Evolutionary conservation across 2,888 invertebrate species (phyloP), one percentile per base, ranked within the genome.

Genomic region (Omphaloscelis lunosa): DNA sequence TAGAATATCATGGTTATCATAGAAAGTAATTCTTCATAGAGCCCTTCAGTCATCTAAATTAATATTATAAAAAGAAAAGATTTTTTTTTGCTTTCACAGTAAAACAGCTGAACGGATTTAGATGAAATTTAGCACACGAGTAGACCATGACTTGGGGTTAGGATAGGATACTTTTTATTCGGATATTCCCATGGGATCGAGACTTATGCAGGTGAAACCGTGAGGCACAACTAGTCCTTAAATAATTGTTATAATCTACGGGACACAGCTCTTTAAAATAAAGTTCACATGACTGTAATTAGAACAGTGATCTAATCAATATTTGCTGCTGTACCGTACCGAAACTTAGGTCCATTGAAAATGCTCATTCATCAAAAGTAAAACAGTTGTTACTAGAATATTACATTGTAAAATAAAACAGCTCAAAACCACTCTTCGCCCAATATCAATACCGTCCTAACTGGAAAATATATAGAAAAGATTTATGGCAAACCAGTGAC

Each of bases 401-500:
- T 34, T 2, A 39, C 15, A 23, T 56, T 39, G 68, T 2, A n/a
- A 34, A 56, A 9, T 8, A 23, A 41, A 56, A 59, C 34, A 59
- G 59, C 15, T 27, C 41, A 6, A 65, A 78, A 65, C 41, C 9
- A 12, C 9, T 58, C 15, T 65, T 17, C 39, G 27, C 15, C 27
- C 39, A 27, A 61, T 66, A 83, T 71, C 79, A 66, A 79, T 67
- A 58, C 58, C 51, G 45, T 67, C 59, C 48, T 34, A 66, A 78
- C 56, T 66, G 65, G 34, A 66, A 85, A 79, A 84, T 68, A 73
- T 72, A 84, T 75, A 65, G 70, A 61, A 70, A 71, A 84, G 87
- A 85, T 87, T 84, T 79, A 86, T 84, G 63, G 67, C 48, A 61
- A 67, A 75, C 68, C 59, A 34, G 59, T 61, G 87, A 87, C 87